These are phyloP conservation scores for Todiramphus saurophagus DNA, from an alignment of 2,113 vertebrate genomes.

Conservation along the genomic window DNA sequence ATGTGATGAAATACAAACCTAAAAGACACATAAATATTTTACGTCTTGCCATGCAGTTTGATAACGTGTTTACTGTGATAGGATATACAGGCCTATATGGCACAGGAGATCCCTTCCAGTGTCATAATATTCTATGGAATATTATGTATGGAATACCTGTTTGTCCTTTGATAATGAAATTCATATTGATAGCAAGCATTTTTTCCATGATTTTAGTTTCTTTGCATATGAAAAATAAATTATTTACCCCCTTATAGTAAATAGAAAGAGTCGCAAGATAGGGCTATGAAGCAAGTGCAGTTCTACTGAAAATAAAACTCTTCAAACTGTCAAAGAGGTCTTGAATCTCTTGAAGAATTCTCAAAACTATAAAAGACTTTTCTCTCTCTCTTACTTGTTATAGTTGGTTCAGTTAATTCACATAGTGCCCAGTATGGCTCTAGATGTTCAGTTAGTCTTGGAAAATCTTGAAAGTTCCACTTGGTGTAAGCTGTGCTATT, in stretches of 20 bases:
- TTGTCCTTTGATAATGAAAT: not conserved
- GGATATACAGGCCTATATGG: no score
- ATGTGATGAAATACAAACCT: not conserved
- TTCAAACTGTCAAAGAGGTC: not conserved
- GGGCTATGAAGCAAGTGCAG: not conserved
- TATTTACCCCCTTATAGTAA: not conserved
- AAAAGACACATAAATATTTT: not conserved
- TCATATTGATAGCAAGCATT: not conserved
- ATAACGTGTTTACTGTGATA: not conserved
- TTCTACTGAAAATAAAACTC: not conserved
- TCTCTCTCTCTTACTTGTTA: not conserved
- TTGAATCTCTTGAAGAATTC: not conserved
- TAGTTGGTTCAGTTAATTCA: constrained; percentile 45
- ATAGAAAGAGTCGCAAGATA: not conserved
- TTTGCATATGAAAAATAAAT: not conserved
- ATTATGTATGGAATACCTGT: not conserved
- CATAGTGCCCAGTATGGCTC: not conserved
- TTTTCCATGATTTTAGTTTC: not conserved
- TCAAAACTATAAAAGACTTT: not conserved
- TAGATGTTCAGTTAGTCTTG: not conserved
- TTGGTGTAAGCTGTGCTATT: constrained; percentile 5
- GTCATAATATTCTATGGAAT: not conserved
- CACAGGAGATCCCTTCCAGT: not conserved
- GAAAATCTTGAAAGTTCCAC: not conserved
- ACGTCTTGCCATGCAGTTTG: not conserved